Percentiles rank a stretch among this genome's conserved stretches.
These are phyloP conservation scores for Battus philenor DNA, from an alignment of 1,140 invertebrate genomes.

Conservation along the genomic window DNA sequence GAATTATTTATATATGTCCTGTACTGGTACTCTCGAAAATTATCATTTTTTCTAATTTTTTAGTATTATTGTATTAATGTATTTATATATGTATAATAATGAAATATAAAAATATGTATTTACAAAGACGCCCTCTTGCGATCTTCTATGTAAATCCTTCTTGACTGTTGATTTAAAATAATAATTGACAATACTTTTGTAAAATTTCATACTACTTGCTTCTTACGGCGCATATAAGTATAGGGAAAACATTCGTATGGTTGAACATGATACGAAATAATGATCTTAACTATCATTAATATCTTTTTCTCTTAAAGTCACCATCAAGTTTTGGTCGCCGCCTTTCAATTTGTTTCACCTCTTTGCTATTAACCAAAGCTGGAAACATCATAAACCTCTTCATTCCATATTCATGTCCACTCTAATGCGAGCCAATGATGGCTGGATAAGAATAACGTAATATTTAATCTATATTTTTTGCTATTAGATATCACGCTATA, in stretches of 20 bases:
- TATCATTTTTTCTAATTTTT: conserved; percentile 3
- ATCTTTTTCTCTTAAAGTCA: too few species aligned
- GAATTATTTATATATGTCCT: conserved; percentile 4
- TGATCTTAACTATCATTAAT: too few species aligned
- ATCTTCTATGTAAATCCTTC: conserved; percentile 39
- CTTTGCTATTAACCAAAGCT: not conserved
- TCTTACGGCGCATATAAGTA: not conserved
- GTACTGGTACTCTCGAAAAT: conserved; percentile 6
- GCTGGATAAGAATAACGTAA: not conserved
- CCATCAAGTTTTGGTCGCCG: not conserved
- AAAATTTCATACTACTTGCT: conserved; percentile 31
- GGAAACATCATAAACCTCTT: not conserved
- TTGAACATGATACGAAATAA: not conserved
- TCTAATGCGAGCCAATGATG: not conserved
- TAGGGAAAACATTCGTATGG: not conserved
- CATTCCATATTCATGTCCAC: not conserved
- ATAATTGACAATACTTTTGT: conserved; percentile 57
- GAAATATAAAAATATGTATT: conserved; percentile 28
- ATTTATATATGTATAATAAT: conserved; percentile 25
- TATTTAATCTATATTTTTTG: conserved; percentile 3
- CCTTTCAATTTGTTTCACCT: not conserved
- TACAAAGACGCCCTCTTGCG: conserved; percentile 37
- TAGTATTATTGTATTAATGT: conserved; percentile 35
- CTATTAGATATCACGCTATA: not conserved
- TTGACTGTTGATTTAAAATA: conserved; percentile 41